Percentiles rank a stretch among this genome's conserved stretches.
phyloP scores from a whole-genome alignment of 1,140 invertebrate species.

The Homarus americanus region DNA sequence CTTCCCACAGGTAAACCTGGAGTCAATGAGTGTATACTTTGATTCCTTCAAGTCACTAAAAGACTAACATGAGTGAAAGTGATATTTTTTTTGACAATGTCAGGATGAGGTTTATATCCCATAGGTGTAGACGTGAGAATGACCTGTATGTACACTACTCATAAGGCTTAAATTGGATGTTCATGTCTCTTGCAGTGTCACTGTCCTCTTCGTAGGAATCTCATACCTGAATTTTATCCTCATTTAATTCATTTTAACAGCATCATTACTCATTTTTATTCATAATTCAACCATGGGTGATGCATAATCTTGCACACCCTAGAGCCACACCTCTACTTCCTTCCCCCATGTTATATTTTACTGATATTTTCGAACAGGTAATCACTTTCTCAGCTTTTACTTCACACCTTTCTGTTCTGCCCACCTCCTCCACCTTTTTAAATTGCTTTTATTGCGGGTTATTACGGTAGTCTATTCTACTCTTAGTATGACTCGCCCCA shows the following conservation, averaged over 20 bases:
- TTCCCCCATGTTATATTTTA: too few species aligned
- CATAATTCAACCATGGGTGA: too few species aligned
- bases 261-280: background rate
- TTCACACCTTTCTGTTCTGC: too few species aligned
- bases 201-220: slow-evolving; percentile 5
- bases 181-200: slow-evolving; percentile 30
- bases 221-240: background rate
- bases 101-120: background rate
- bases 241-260: background rate
- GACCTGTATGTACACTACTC: slow-evolving; percentile 30
- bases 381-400: too few species aligned
- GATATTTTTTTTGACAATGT: background rate
- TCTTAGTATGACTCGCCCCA: too few species aligned
- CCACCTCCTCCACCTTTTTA: too few species aligned
- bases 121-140: slow-evolving; percentile 11
- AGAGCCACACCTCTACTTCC: too few species aligned
- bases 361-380: too few species aligned
- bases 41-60: background rate
- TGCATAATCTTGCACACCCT: too few species aligned
- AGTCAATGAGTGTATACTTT: background rate
- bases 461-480: too few species aligned
- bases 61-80: too few species aligned
- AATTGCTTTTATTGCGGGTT: too few species aligned
- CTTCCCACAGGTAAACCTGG: background rate
- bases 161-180: slow-evolving; percentile 36